Evolutionary conservation across 2,113 vertebrate genomes (phyloP).

Genomic region (Balaeniceps rex): DNA sequence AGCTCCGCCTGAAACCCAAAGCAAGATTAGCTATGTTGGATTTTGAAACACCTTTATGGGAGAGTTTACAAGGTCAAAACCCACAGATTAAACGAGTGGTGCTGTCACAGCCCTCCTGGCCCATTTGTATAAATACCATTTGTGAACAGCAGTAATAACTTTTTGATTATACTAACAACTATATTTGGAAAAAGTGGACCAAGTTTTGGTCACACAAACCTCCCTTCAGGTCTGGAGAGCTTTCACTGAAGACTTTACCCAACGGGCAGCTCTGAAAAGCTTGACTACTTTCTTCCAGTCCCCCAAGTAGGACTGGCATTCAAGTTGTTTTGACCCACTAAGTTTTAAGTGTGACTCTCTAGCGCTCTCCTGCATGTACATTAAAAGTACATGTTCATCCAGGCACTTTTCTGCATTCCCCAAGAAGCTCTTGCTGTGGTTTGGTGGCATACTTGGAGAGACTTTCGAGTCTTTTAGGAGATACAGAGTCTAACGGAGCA

Average conservation of each 20-base stretch:
- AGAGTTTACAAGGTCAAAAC: neutral
- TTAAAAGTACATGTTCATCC: neutral
- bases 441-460: neutral
- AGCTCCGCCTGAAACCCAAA: neutral
- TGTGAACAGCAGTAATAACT: neutral
- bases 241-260: neutral
- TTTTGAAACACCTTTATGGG: neutral
- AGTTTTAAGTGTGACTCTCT: neutral
- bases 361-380: neutral
- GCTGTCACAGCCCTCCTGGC: neutral
- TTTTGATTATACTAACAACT: neutral
- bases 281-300: neutral
- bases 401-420: neutral
- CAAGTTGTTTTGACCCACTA: neutral
- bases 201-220: neutral
- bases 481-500: neutral
- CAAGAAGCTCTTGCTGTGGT: neutral
- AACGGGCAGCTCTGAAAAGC: neutral
- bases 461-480: neutral
- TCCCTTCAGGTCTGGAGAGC: neutral
- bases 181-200: neutral
- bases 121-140: neutral
- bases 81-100: too few species aligned
- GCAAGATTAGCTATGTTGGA: neutral
- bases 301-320: neutral